Evolutionary conservation across 2,888 invertebrate genomes (phyloP).

Genomic region (Drosophila helvetica): DNA sequence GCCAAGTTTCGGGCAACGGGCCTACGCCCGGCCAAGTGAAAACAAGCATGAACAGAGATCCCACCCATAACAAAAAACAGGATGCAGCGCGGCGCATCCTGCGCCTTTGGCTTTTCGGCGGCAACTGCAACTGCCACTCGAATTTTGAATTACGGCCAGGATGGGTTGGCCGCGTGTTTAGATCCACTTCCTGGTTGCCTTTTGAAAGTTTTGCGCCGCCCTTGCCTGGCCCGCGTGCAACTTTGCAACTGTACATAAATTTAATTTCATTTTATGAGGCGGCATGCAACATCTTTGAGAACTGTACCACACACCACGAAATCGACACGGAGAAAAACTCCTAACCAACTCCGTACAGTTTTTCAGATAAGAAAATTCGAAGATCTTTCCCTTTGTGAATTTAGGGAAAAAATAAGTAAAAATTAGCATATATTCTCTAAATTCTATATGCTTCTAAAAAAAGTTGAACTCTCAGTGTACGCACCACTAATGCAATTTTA

Average conservation of each 20-base stretch:
- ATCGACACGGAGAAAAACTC: not conserved
- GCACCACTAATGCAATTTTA: slow-evolving; percentile 68
- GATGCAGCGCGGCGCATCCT: slow-evolving; percentile 70
- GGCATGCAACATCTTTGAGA: slow-evolving; percentile 65
- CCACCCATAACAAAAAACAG: slow-evolving; percentile 57
- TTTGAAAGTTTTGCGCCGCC: slow-evolving; percentile 68
- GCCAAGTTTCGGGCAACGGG: slow-evolving; percentile 45
- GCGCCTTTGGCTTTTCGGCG: slow-evolving; percentile 53
- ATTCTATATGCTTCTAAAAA: not conserved
- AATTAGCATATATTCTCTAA: not conserved
- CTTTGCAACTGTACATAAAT: slow-evolving; percentile 77
- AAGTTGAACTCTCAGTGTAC: slow-evolving; percentile 22
- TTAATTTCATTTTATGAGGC: slow-evolving; percentile 79
- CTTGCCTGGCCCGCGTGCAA: slow-evolving; percentile 31
- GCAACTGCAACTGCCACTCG: slow-evolving; percentile 63
- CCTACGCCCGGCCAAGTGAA: slow-evolving; percentile 47
- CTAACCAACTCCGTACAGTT: not conserved
- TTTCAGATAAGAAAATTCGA: not conserved
- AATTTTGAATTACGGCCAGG: slow-evolving; percentile 73
- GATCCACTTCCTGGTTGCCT: slow-evolving; percentile 69
- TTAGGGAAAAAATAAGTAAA: too few species aligned
- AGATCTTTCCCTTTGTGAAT: too few species aligned
- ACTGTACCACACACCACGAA: slow-evolving; percentile 31
- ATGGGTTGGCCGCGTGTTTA: slow-evolving; percentile 58
- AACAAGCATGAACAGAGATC: slow-evolving; percentile 65